A percentile compares a stretch with the other conserved stretches of the same genome.
Conservation (phyloP, 2,113 vertebrate genomes). For the Mirounga angustirostris region DNA sequence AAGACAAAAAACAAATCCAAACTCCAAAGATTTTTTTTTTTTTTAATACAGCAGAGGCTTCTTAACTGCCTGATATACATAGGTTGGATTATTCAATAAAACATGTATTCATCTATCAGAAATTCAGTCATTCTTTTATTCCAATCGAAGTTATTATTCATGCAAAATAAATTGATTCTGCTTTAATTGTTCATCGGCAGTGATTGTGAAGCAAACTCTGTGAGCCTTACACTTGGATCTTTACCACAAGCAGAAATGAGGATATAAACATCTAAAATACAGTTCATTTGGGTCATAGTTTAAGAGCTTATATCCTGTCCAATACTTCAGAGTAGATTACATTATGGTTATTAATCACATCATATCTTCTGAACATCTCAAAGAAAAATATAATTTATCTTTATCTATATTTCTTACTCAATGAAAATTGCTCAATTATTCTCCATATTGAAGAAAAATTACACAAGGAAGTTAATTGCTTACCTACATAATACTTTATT, state of each 20-base stretch:
- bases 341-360: constrained; percentile 84
- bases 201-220: constrained; percentile 79
- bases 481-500: constrained; percentile 69
- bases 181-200: constrained; percentile 76
- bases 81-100: constrained; percentile 75
- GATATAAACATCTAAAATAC: constrained; percentile 85
- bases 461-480: constrained; percentile 80
- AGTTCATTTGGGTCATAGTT: constrained; percentile 83
- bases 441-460: constrained; percentile 80
- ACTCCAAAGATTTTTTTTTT: not conserved
- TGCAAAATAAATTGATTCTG: constrained; percentile 83
- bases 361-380: constrained; percentile 66
- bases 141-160: constrained; percentile 76
- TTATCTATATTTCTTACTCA: constrained; percentile 44
- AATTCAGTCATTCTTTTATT: constrained; percentile 79
- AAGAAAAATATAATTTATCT: constrained; percentile 67
- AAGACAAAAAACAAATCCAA: constrained; percentile 74
- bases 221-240: constrained; percentile 81
- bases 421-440: constrained; percentile 82
- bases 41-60: constrained; percentile 67
- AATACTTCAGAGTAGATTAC: constrained; percentile 86
- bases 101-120: constrained; percentile 78
- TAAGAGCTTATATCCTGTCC: constrained; percentile 84
- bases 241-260: constrained; percentile 84
- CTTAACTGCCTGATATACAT: constrained; percentile 71